Base-by-base conservation (phyloP, 2,888 invertebrate species). In the Melanophora roralis region DNA sequence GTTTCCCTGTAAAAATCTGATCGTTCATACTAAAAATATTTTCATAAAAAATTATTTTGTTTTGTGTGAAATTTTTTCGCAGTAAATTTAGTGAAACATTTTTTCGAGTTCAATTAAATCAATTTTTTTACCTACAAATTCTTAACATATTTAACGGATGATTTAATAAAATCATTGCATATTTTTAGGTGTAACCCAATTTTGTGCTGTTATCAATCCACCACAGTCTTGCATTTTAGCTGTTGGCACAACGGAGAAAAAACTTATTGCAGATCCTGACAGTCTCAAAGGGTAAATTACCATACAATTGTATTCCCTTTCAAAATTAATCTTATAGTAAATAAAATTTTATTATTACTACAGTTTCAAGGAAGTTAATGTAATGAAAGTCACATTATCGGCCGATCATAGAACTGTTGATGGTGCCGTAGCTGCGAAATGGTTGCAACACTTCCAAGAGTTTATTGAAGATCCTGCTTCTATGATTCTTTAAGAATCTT, bases 351-450 rank as follows among this genome's bases (percentile, higher is more conserved):
- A 55, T 11, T 11, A 11, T 57, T 0, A 53, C 79, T 88, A 34
- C 87, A 96, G 96, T 84, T 96, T 93, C 90, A 93, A 92, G 83
- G 91, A 92, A 84, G 93, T 94, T 1, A 94, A 94, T 84, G 93
- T 94, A 87, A 93, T 99, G 91, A 93, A 93, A 47, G 98, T 98
- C 77, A 99, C 99, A 16, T 92, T 99, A 81, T 98, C 98, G 84
- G 97, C 97, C 86, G 99, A 99, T 91, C 99, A 99, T 90, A 93
- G 99, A 85, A 97, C 98, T 23, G 96, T 99, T 7, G 99, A 99
- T 90, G 99, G 99, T 59, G 99, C 99, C 83, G 95, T 99, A 4
- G 99, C 98, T 68, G 99, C 99, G 1, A 93, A 95, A 88, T 99
- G 98, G 98, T 92, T 99, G 87, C 92, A 95, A 86, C 95, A 94